These are phyloP conservation scores for Aythya baeri DNA, from an alignment of 2,113 vertebrate genomes.

Conservation along the genomic window DNA sequence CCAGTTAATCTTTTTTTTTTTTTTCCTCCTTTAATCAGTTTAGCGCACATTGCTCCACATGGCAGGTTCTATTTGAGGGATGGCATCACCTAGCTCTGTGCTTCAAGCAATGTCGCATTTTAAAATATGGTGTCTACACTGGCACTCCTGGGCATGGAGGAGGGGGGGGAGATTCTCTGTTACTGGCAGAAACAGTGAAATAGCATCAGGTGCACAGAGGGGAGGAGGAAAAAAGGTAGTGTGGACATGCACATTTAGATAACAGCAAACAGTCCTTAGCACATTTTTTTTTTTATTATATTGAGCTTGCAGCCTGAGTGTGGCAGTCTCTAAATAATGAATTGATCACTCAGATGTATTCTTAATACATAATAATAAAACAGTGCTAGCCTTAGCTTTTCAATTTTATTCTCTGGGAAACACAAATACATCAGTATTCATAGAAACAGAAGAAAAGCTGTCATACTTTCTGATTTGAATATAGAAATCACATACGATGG, in stretches of 20 bases:
- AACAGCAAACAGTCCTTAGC: not conserved
- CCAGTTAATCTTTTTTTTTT: rapidly evolving
- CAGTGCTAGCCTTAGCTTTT: not conserved
- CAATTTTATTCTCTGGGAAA: not conserved
- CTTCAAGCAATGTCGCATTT: rapidly evolving
- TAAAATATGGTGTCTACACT: rapidly evolving
- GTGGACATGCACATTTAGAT: no score
- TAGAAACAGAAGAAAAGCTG: not conserved
- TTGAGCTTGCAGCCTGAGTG: not conserved
- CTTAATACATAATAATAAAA: no score
- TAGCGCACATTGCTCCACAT: not conserved
- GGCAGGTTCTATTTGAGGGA: not conserved
- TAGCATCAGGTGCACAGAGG: no score
- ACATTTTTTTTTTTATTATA: not conserved
- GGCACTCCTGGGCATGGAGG: not conserved
- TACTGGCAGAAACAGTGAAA: not conserved
- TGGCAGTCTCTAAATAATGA: not conserved
- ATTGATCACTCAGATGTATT: not conserved
- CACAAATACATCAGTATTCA: not conserved
- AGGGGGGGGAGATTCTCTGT: not conserved
- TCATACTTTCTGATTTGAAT: not conserved
- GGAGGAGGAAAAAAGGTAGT: not conserved
- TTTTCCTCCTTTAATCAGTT: not conserved
- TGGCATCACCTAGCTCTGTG: not conserved
- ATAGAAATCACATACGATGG: rapidly evolving